Evolutionary conservation across 2,113 vertebrate species (phyloP).

Genomic region (Seriola rivoliana): DNA sequence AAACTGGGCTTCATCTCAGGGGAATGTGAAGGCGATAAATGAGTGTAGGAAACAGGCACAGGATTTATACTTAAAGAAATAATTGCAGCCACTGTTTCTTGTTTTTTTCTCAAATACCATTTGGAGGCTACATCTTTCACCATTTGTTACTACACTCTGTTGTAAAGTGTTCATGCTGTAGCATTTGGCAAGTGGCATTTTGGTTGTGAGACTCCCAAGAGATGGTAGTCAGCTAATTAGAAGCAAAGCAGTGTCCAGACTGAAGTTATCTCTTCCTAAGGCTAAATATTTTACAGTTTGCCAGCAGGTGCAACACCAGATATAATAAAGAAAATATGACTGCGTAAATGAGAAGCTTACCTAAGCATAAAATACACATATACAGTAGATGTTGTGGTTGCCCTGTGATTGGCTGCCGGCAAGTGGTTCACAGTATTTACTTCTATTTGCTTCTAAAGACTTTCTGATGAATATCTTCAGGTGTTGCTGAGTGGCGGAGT

Average conservation of each 20-base stretch:
- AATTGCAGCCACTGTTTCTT: slow-evolving; percentile 19
- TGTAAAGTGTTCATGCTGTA: background rate
- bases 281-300: slow-evolving; percentile 13
- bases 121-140: background rate
- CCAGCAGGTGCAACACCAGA: background rate
- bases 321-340: background rate
- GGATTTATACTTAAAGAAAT: slow-evolving; percentile 24
- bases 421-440: too few relatives aligned
- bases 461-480: slow-evolving; percentile 71
- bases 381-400: background rate
- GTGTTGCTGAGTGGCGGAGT: slow-evolving; percentile 97
- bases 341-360: background rate
- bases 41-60: slow-evolving; percentile 31
- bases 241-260: background rate
- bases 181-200: background rate
- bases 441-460: background rate
- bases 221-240: background rate
- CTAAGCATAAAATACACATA: background rate
- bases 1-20: slow-evolving; percentile 77
- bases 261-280: background rate
- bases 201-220: background rate
- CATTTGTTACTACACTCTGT: background rate
- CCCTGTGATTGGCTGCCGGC: background rate
- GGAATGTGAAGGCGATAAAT: slow-evolving; percentile 61
- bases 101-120: slow-evolving; percentile 23